These are phyloP conservation scores for Fabriciana adippe DNA, from an alignment of 2,888 invertebrate genomes.

Conservation along the genomic window DNA sequence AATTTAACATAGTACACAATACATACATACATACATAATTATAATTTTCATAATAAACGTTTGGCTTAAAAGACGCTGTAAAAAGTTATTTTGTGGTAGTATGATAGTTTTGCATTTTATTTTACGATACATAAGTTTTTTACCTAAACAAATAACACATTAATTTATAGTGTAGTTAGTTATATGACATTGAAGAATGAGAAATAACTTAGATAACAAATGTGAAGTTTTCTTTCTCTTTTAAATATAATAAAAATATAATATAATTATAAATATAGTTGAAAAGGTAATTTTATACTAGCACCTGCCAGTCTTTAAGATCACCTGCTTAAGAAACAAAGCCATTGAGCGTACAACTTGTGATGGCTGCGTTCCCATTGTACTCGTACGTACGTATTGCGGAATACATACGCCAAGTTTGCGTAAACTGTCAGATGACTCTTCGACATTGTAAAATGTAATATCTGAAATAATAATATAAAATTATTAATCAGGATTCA, in stretches of 20 bases:
- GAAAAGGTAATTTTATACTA: slow-evolving; percentile 56
- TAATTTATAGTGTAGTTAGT: no score
- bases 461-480: neutral
- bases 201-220: slow-evolving; percentile 6
- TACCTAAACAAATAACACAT: no score
- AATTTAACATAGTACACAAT: no score
- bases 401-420: neutral
- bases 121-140: no score
- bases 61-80: no score
- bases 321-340: slow-evolving; percentile 62
- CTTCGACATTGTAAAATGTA: neutral
- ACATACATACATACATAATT: no score
- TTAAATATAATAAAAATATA: slow-evolving; percentile 30
- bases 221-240: slow-evolving; percentile 37
- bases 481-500: no score
- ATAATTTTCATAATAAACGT: no score
- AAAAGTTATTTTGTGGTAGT: no score
- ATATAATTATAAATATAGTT: slow-evolving; percentile 41
- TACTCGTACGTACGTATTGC: slow-evolving; percentile 8
- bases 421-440: neutral
- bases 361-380: slow-evolving; percentile 36
- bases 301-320: slow-evolving; percentile 62
- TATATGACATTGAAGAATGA: slow-evolving; percentile 10
- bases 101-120: no score
- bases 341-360: slow-evolving; percentile 34